Evolutionary conservation across 1,140 invertebrate genomes (phyloP).

Genomic region (Drosophila pallidifrons): DNA sequence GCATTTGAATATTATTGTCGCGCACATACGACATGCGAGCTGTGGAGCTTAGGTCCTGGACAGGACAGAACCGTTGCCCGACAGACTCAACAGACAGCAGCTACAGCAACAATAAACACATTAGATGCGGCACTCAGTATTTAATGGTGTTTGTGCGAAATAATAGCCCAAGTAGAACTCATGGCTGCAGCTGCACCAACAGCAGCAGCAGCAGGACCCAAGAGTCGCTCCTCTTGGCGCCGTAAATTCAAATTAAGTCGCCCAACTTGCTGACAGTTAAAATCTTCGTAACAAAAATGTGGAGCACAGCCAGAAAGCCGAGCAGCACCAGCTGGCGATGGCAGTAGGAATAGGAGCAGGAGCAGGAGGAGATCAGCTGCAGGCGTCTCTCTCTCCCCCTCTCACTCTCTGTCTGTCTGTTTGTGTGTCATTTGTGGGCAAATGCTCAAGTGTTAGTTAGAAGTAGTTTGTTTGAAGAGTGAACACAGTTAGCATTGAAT

Average conservation of each 20-base stretch:
- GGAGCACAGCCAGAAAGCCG: conserved; percentile 58
- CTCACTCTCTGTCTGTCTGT: background rate
- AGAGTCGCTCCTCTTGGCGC: conserved; percentile 67
- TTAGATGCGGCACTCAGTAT: conserved; percentile 64
- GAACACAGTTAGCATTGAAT: conserved; percentile 69
- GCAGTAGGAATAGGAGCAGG: conserved; percentile 1
- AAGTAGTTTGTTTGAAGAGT: conserved; percentile 71
- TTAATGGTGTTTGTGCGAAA: conserved; percentile 80
- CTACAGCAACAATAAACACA: conserved; percentile 57
- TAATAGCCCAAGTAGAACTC: conserved; percentile 63
- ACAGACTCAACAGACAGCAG: conserved; percentile 4
- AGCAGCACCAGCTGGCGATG: conserved; percentile 4
- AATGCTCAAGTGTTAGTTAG: conserved; percentile 61
- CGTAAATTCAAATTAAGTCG: conserved; percentile 84
- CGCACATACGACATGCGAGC: conserved; percentile 36
- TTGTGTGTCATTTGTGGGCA: conserved; percentile 28
- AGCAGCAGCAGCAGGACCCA: conserved; percentile 20
- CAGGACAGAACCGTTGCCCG: background rate
- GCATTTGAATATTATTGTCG: conserved; percentile 83
- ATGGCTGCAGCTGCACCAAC: conserved; percentile 12
- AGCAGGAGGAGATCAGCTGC: conserved; percentile 58
- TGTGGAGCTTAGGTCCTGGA: conserved; percentile 14
- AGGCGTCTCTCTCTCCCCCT: conserved; percentile 17
- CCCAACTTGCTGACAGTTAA: conserved; percentile 83
- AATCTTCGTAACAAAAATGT: conserved; percentile 82